Conservation (phyloP, 2,113 vertebrate species). For the Rousettus leschenaultii region DNA sequence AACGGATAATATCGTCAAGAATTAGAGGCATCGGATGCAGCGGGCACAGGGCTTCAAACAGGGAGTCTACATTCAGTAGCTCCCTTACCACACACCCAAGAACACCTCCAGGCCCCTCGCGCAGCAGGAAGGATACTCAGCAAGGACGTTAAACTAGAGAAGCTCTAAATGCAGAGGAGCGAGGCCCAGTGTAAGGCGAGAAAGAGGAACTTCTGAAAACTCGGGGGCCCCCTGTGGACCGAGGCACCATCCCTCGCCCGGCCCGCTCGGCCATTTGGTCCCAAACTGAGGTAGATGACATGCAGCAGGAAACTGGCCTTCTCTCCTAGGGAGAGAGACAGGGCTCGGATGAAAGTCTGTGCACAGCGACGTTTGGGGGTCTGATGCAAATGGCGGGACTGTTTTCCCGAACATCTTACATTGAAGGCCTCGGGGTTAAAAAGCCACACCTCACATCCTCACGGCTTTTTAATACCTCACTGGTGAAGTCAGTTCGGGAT, state of each 20-base stretch:
- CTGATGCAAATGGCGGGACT: background rate
- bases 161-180: background rate
- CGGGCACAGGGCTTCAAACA: background rate
- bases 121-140: background rate
- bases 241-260: background rate
- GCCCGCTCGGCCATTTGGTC: too few relatives aligned
- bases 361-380: background rate
- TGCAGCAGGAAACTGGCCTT: background rate
- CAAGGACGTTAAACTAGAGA: background rate
- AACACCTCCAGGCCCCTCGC: background rate
- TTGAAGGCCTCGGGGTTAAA: background rate
- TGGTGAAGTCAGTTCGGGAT: background rate
- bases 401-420: background rate
- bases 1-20: background rate
- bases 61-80: background rate
- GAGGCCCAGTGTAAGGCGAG: background rate
- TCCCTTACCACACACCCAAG: background rate
- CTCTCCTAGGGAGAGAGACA: background rate
- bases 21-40: background rate
- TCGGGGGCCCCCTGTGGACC: background rate
- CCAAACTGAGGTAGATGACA: background rate
- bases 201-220: background rate
- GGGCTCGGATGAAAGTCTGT: background rate
- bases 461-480: background rate
- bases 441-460: background rate